phyloP scores from a whole-genome alignment of 2,797 vertebrate genomes.

The Sternotherus odoratus region DNA sequence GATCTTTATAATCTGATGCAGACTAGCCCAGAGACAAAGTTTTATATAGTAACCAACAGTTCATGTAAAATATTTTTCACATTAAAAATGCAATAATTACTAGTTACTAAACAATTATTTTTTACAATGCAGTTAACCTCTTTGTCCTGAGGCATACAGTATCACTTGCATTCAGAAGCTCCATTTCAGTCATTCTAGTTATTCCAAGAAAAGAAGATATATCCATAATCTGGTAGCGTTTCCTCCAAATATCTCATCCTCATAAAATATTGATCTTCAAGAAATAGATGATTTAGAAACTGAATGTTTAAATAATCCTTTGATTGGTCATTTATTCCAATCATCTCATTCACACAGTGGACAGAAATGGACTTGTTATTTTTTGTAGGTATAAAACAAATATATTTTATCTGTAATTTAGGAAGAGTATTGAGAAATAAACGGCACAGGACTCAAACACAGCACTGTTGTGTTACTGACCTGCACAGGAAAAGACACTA shows the following conservation, averaged over 20 bases:
- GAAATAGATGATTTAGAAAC: background rate
- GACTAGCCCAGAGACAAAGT: constrained; percentile 29
- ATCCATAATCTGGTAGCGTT: fast-evolving
- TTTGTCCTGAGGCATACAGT: background rate
- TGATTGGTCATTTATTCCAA: background rate
- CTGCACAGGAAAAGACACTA: constrained; percentile 13
- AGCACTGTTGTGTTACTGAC: background rate
- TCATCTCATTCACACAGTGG: background rate
- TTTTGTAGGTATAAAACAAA: background rate
- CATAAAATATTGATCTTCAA: background rate
- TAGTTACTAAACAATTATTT: background rate
- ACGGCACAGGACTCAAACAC: background rate
- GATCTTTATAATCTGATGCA: background rate
- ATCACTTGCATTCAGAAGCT: background rate
- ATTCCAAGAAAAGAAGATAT: fast-evolving
- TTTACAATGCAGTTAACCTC: background rate
- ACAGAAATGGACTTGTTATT: background rate
- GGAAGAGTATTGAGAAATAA: fast-evolving
- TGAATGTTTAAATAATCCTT: background rate
- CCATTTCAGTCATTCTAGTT: background rate
- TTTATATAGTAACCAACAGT: background rate
- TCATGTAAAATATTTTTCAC: background rate
- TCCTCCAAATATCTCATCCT: background rate
- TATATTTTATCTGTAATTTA: background rate
- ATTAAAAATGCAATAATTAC: background rate